Evolutionary conservation across 2,888 invertebrate genomes (phyloP).

Genomic region (Frankliniella fusca): DNA sequence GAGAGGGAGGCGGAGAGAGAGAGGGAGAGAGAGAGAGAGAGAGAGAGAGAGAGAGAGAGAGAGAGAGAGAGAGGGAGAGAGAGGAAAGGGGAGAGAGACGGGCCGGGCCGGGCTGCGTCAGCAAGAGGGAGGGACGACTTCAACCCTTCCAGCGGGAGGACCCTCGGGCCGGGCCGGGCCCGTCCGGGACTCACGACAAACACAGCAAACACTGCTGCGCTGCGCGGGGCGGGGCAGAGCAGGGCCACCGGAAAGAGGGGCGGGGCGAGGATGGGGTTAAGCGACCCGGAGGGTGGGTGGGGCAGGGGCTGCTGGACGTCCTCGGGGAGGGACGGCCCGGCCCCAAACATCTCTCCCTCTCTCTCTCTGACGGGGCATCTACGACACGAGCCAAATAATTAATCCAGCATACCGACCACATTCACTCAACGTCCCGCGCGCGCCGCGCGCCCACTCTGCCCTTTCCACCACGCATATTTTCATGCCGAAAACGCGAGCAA

Average conservation of each 20-base stretch:
- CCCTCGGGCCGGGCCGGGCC: not conserved
- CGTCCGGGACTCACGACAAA: slow-evolving; percentile 8
- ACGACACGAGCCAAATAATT: slow-evolving; percentile 25
- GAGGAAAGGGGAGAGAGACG: not conserved
- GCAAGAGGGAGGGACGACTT: not conserved
- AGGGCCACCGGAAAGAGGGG: slow-evolving; percentile 11
- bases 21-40: not conserved
- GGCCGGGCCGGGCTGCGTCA: not conserved
- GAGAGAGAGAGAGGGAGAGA: not conserved
- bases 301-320: not conserved
- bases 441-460: not conserved
- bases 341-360: not conserved
- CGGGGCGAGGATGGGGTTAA: not conserved
- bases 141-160: not conserved
- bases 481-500: not conserved
- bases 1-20: not conserved
- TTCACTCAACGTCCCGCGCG: not conserved
- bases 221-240: not conserved
- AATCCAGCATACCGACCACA: slow-evolving; percentile 14
- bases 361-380: not conserved
- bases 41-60: not conserved
- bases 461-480: not conserved
- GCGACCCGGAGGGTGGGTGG: not conserved
- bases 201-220: not conserved
- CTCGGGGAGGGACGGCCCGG: not conserved